Evolutionary conservation across 1,140 invertebrate genomes (phyloP), one percentile per base, ranked within the genome.

Genomic region (Aphis gossypii): DNA sequence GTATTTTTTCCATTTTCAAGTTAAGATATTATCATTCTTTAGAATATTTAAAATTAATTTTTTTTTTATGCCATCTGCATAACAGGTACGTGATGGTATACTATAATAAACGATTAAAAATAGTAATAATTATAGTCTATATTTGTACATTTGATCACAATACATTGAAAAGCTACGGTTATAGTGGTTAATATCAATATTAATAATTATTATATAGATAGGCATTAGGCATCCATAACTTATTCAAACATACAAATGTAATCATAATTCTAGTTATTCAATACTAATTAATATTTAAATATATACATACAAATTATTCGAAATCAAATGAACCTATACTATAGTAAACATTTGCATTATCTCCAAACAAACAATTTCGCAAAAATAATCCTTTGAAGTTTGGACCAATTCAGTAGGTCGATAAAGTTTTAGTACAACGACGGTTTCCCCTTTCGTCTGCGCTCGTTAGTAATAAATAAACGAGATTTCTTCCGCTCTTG

Each of bases 381-480:
- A 92, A 83, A 51, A 92, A 90, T 25, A 89, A 83, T 38, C 35
- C 82, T 86, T 93, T 86, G 92, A 93, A 56, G 82, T 93, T 56
- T 46, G 25, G 25, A 41, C 48, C 23, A 86, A 93, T 93, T 84
- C 92, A 41, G 90, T 38, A 83, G 51, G 82, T 93, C 35, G 46
- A 83, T 20, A 93, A 93, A 93, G 82, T 93, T 84, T 93, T 84
- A 44, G 48, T 83, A 41, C 41, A 56, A 86, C 82, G 92, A 44
- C 23, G 48, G 38, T 86, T 54, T 84, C 92, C 48, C 35, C 38
- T 84, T 84, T 54, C 82, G 41, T 56, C 82, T 86, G 25, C 35
- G 23, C 92, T 93, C 82, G 92, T 93, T 93, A 84, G 92, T 93
- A 93, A 93, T 93, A 93, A 93, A 93, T 93, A 93, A 93, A 84